phyloP scores from a whole-genome alignment of 2,888 invertebrate species.

The Hermaeophaga mercurialis region DNA sequence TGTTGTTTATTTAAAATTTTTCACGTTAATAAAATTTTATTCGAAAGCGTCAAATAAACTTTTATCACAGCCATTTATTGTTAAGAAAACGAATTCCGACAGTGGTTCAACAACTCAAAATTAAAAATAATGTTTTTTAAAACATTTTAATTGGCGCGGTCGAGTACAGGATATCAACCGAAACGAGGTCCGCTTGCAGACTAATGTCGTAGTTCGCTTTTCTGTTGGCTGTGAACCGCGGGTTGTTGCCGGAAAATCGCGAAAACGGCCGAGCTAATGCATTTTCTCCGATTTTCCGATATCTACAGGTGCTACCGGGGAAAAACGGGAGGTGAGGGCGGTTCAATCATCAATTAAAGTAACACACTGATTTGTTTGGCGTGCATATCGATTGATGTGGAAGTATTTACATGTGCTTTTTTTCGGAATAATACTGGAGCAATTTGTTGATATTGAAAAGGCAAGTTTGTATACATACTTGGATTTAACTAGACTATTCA shows the following conservation, averaged over 20 bases:
- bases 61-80: conserved; percentile 11
- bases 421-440: neutral
- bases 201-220: conserved; percentile 36
- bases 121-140: conserved; percentile 10
- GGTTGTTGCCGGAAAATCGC: conserved; percentile 29
- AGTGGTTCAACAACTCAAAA: too few relatives aligned
- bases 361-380: conserved; percentile 15
- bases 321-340: conserved; percentile 19
- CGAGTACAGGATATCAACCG: conserved; percentile 13
- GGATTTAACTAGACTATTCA: too few relatives aligned
- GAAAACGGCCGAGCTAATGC: conserved; percentile 35
- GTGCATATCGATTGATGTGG: conserved; percentile 11
- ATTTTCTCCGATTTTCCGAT: conserved; percentile 39
- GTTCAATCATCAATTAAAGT: conserved; percentile 13
- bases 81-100: too few relatives aligned
- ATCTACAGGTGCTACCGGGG: conserved; percentile 44
- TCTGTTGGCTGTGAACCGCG: conserved; percentile 33
- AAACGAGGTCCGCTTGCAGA: conserved; percentile 40
- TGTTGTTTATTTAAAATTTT: too few relatives aligned
- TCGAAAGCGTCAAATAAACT: too few relatives aligned
- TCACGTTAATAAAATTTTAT: neutral
- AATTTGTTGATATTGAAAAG: neutral
- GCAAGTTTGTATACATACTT: too few relatives aligned
- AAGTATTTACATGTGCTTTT: conserved; percentile 8
- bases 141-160: conserved; percentile 10